phyloP scores from a whole-genome alignment of 2,888 invertebrate genomes.

The Mythimna ferrago region DNA sequence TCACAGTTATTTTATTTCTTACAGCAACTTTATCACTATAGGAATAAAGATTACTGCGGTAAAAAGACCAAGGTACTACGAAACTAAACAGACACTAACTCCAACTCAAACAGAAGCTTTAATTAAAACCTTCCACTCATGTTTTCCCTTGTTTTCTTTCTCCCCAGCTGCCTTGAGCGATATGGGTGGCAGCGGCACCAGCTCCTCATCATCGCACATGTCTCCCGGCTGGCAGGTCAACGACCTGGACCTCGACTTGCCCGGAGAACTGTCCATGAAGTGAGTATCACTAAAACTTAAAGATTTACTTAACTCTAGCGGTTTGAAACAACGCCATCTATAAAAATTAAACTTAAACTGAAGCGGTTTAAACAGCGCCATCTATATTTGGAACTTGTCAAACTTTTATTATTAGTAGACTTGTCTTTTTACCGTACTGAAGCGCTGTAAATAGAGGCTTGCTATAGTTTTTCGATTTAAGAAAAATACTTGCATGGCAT shows the following conservation, averaged over 20 bases:
- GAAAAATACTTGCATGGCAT: too few relatives aligned
- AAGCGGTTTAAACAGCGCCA: background rate
- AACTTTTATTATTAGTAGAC: background rate
- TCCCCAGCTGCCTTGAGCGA: conserved; percentile 82
- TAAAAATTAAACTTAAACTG: background rate
- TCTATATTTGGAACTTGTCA: background rate
- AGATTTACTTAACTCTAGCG: background rate
- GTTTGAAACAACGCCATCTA: conserved; percentile 2
- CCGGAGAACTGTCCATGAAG: conserved; percentile 88
- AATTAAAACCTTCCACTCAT: background rate
- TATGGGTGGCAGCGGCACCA: conserved; percentile 87
- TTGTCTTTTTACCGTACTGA: too few relatives aligned
- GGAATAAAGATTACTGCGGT: too few relatives aligned
- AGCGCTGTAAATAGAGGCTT: too few relatives aligned
- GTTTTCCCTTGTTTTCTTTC: background rate
- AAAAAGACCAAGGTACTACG: too few relatives aligned
- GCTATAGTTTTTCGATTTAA: background rate
- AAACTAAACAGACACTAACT: background rate
- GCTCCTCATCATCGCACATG: conserved; percentile 87
- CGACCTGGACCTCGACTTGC: conserved; percentile 87
- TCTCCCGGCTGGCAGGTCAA: conserved; percentile 89
- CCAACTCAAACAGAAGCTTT: background rate
- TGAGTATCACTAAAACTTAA: conserved; percentile 68
- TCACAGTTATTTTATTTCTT: too few relatives aligned
- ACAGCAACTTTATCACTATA: too few relatives aligned